Percentiles rank a stretch among this genome's conserved stretches.
Evolutionary conservation across 2,113 vertebrate genomes (phyloP).

Genomic region (Paramormyrops kingsleyae): DNA sequence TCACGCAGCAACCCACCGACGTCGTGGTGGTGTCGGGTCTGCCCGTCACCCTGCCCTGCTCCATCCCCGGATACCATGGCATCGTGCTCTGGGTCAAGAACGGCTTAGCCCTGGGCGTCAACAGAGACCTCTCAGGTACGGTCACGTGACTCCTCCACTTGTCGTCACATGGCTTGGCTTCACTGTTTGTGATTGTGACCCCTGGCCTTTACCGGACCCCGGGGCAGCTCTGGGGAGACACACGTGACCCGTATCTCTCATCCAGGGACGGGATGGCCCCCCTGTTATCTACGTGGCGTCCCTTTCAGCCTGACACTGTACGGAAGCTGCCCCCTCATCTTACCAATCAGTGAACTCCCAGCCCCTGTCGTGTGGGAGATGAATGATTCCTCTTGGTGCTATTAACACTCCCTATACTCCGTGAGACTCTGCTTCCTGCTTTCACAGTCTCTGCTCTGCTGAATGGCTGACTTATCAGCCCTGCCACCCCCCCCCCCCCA

Average conservation of each 20-base stretch:
- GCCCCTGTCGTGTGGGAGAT: not conserved
- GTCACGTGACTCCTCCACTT: constrained; percentile 11
- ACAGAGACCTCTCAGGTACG: constrained; percentile 80
- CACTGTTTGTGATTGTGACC: not conserved
- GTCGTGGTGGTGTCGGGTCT: constrained; percentile 80
- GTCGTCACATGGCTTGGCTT: not conserved
- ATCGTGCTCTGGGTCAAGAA: constrained; percentile 88
- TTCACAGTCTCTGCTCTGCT: not conserved
- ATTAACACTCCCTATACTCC: not conserved
- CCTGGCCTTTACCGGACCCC: not conserved
- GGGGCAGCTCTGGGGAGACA: not conserved
- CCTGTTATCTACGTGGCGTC: not conserved
- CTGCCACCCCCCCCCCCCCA: not conserved
- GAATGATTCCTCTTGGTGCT: not conserved
- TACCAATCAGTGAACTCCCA: not conserved
- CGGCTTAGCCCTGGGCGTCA: constrained; percentile 77
- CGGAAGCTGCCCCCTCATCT: not conserved
- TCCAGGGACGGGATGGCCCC: not conserved
- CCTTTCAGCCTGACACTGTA: not conserved
- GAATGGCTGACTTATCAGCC: not conserved
- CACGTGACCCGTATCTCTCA: not conserved
- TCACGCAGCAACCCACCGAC: constrained; percentile 82
- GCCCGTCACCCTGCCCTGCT: constrained; percentile 75
- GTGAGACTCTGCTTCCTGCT: not conserved
- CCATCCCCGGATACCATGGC: constrained; percentile 81